Evolutionary conservation across 1,140 invertebrate genomes (phyloP).

Genomic region (Battus philenor): DNA sequence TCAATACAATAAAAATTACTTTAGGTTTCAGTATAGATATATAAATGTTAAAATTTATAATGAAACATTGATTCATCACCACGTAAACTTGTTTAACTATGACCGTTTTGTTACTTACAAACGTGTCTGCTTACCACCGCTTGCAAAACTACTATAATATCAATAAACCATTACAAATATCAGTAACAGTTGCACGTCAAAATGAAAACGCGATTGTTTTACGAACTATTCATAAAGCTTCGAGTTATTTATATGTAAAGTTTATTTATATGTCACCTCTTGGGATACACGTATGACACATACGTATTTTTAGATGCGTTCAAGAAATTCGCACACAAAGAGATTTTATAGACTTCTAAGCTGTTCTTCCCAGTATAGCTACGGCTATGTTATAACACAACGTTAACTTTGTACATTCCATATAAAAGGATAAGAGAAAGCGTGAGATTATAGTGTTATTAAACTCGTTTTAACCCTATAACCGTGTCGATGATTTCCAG

Average conservation of each 20-base stretch:
- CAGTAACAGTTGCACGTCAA: too few species aligned
- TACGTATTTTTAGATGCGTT: constrained; percentile 6
- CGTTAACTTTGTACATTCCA: background rate
- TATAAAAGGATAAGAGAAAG: constrained; percentile 3
- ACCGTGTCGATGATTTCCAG: too few species aligned
- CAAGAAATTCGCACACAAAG: constrained; percentile 11
- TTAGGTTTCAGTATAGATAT: too few species aligned
- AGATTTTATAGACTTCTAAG: constrained; percentile 3
- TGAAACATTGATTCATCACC: too few species aligned
- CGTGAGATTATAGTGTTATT: constrained; percentile 1
- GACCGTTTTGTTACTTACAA: too few species aligned
- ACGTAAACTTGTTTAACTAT: too few species aligned
- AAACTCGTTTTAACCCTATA: too few species aligned
- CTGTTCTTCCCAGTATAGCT: background rate
- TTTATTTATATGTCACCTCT: constrained; percentile 13
- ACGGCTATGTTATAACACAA: background rate
- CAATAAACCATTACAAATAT: too few species aligned
- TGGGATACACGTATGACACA: constrained; percentile 8
- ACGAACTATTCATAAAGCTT: background rate
- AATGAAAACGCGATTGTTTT: background rate
- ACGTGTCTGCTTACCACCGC: too few species aligned
- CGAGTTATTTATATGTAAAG: background rate
- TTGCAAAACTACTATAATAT: too few species aligned
- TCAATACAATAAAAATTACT: too few species aligned
- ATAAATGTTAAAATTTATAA: too few species aligned